Base-by-base conservation (phyloP, 2,113 vertebrate genomes). In the Cichladusa arquata region DNA sequence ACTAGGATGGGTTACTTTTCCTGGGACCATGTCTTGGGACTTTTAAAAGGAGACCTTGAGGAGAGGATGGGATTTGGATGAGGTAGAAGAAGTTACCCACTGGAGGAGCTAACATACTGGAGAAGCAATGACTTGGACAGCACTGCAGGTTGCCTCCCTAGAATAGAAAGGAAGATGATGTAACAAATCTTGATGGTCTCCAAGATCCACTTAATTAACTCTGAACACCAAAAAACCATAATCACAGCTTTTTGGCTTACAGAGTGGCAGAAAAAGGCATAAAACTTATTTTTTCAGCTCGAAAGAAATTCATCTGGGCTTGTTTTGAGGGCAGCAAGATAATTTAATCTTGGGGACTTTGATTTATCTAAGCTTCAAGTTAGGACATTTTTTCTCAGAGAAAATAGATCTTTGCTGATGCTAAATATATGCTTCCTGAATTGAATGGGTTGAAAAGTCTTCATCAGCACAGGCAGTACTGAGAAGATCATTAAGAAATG, bases 351-450 rank as follows among this genome's bases (percentile, higher is more conserved):
- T 61, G 69, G 38, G 17, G 14, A 62, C 74, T 58, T 80, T 95
- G 81, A 93, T 92, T 95, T 92, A 79, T 77, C 34, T 79, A 44
- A 94, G 24, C 53, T 66, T 88, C 73, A 45, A 76, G 47, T 60
- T 54, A 92, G 56, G 51, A 73, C 23, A n/a, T 84, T 78, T 83
- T n/a, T 72, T 93, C 25, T 78, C 47, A 1, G 5, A 78, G 76
- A 83, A 94, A 74, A 84, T n/a, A 90, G 66, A 51, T 77, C 42
- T 88, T 82, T 73, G 14, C 53, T 69, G 7, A 9, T 64, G 71
- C 40, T 92, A 87, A 91, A 79, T 86, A 77, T 82, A 65, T 70
- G 12, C 67, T 95, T 91, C 34, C 60, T 61, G 72, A 81, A 67
- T 51, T 79, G 71, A 88, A 92, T n/a, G 31, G 26, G 33, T 88